Percentiles rank a stretch among this genome's conserved stretches.
Evolutionary conservation across 64 coral and sea anemone species (phyloP).

Genomic region (Montipora cactus): DNA sequence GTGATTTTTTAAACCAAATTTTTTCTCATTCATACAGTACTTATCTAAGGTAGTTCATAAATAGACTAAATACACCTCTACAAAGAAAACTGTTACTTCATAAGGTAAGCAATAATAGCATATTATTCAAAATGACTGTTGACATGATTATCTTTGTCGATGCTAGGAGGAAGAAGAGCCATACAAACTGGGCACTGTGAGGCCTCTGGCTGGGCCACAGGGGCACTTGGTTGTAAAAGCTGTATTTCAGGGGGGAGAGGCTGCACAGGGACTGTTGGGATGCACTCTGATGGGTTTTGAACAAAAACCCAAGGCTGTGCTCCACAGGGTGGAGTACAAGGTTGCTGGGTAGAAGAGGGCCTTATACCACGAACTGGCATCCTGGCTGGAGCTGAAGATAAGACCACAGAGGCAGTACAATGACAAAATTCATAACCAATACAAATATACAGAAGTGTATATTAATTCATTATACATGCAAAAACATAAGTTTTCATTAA

Average conservation of each 20-base stretch:
- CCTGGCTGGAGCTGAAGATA: not conserved
- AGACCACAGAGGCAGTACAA: not conserved
- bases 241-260: not conserved
- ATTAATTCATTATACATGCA: too few species aligned
- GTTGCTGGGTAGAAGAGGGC: not conserved
- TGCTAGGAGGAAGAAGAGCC: slow-evolving; percentile 38
- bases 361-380: slow-evolving; percentile 19
- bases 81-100: too few species aligned
- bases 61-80: too few species aligned
- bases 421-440: not conserved
- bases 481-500: too few species aligned
- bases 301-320: slow-evolving; percentile 7
- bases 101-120: too few species aligned
- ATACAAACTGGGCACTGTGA: slow-evolving; percentile 29
- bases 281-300: not conserved
- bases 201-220: not conserved
- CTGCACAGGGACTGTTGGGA: not conserved
- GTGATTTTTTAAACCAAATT: too few species aligned
- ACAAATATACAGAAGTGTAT: not conserved
- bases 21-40: too few species aligned
- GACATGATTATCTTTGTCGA: slow-evolving; percentile 38
- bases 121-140: slow-evolving; percentile 36
- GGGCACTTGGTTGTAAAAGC: slow-evolving; percentile 6
- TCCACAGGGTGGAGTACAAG: not conserved
- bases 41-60: too few species aligned